Base-by-base conservation (phyloP, 2,797 vertebrate genomes). In the Rhinophrynus dorsalis region DNA sequence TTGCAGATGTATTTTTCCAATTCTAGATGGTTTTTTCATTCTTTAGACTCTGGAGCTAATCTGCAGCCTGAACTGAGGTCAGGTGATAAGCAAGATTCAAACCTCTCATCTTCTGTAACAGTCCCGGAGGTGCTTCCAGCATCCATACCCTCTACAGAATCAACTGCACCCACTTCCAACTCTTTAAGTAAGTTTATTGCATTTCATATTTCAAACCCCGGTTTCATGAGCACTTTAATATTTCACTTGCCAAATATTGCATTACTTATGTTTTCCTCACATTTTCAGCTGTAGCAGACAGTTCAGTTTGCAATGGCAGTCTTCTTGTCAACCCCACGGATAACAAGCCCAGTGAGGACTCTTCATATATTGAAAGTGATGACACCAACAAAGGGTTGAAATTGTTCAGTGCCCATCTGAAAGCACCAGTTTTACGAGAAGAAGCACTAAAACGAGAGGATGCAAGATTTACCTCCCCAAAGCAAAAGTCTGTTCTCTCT, bases 11-110 rank as follows among this genome's bases (percentile, higher is more conserved):
- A n/a, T 48, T 11, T 15, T 26, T n/a, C 29, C 29, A 32, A 52
- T 32, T 10, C 51, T 17, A 55, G 51, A 27, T 33, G 27, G 51
- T 32, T 32, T 32, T n/a, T 18, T 55, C 10, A 18, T 55, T 17
- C 51, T 33, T 55, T 55, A 55, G 29, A 26, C 15, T 55, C 51
- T 55, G n/a, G 29, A 55, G 6, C 15, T 32, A 20, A 55, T 32
- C 30, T 11, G 9, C 3, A 32, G 2, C 17, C 21, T 26, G 24
- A 51, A 29, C 1, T n/a, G 23, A 26, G 15, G 15, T 15, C 21
- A 32, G 17, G 51, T 18, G 4, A 32, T 20, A 10, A 20, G 27
- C 15, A 24, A 5, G 1, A 4, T 23, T 21, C 10, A 23, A 12
- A 55, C 2, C 4, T 17, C 27, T 26, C 29, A 32, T 17, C 9